Percentiles rank a stretch among this genome's conserved stretches.
Conservation (phyloP, 2,797 vertebrate genomes). For the Psittacula echo region DNA sequence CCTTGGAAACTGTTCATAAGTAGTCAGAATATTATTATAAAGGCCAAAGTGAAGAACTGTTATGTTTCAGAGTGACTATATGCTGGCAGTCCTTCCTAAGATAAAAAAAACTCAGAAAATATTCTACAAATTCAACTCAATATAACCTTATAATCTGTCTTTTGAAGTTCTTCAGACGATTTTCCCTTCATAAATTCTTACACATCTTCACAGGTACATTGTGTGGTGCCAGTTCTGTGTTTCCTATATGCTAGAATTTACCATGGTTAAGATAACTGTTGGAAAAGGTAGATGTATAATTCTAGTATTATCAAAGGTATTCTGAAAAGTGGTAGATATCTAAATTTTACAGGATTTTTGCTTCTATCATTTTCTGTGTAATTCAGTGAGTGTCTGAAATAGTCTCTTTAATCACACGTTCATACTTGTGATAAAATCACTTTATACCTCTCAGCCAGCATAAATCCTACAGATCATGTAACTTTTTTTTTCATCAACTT, state of each 20-base stretch:
- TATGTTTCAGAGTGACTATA: neutral
- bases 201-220: neutral
- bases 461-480: neutral
- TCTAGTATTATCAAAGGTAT: neutral
- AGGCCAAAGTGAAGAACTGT: neutral
- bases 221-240: neutral
- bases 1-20: neutral
- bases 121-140: neutral
- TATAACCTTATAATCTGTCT: neutral
- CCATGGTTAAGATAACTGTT: neutral
- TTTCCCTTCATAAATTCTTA: neutral
- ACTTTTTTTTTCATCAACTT: neutral
- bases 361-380: neutral
- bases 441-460: neutral
- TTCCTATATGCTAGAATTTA: neutral
- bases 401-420: neutral
- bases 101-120: neutral
- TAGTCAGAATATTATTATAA: neutral
- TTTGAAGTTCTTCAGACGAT: neutral
- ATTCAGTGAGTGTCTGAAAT: neutral
- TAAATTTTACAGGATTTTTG: neutral
- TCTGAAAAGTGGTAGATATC: neutral
- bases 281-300: neutral
- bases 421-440: neutral
- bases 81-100: neutral